Base-by-base conservation (phyloP, 2,113 vertebrate species). In the Edolisoma coerulescens region DNA sequence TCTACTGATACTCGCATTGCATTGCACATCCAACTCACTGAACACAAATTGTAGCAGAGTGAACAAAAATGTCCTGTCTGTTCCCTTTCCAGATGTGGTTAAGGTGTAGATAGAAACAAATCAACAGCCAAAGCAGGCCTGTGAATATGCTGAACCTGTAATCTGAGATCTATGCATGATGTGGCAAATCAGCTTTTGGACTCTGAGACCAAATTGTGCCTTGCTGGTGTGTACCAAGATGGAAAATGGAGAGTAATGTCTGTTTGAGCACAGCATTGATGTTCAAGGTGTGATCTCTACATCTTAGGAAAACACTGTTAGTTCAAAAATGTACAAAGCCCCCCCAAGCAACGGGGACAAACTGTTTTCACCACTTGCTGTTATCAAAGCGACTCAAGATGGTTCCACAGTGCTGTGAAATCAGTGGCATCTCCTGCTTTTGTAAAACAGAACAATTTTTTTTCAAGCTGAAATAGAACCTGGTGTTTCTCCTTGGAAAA, bases 141-240 rank as follows among this genome's bases (percentile, higher is more conserved):
- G 42, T 50, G 59, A 47, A 50, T 44, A 6, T 10, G 37, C 70
- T 32, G 49, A 85, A 32, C 10, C 42, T 24, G 2, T 13, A 11
- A 54, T 13, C 35, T 16, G 12, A 70, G 63, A n/a, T 20, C 57
- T 42, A 1, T 2, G 6, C 1, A 1, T 10, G n/a, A 28, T 21
- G 37, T 4, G 3, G 35, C 61, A 44, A 22, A 57, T 27, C 64
- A 39, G 45, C 49, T 70, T n/a, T 41, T 47, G 61, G 44, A 28
- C 39, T 54, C 52, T 1, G 9, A 88, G 45, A 42, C 12, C 35
- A 52, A 49, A 28, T 17, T 10, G 10, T 27, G 57, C 37, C n/a
- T 59, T 2, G 2, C 20, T 44, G 77, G 39, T 0, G 0, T 21
- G 37, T 19, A 20, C 6, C 28, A 39, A 20, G 49, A 27, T 0